These are phyloP conservation scores for Gnathonemus echidnorhynchus DNA, from an alignment of 2,113 vertebrate species.

Conservation along the genomic window DNA sequence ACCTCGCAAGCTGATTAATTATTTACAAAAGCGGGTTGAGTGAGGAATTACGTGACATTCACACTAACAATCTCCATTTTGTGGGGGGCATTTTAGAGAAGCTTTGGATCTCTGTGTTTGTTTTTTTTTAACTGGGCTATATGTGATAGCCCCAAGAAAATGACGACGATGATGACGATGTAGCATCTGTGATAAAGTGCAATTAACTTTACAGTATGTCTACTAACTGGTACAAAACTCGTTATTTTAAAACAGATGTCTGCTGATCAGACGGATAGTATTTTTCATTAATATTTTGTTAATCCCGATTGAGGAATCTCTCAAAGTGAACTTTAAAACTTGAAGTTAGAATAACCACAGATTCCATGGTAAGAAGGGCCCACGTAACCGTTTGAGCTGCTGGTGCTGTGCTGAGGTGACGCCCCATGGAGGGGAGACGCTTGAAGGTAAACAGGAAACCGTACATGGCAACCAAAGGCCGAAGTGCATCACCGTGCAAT, in stretches of 20 bases:
- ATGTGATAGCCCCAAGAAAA: not conserved
- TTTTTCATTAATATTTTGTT: not conserved
- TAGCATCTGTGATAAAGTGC: slow-evolving; percentile 5
- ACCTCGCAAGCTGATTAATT: not conserved
- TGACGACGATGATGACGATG: not conserved
- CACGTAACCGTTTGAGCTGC: not conserved
- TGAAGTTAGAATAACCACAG: not conserved
- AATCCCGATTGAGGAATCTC: not conserved
- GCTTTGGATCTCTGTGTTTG: not conserved
- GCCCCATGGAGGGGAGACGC: not conserved
- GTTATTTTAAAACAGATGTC: not conserved
- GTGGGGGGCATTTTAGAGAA: not conserved
- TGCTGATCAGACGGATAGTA: not conserved
- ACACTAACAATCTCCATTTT: slow-evolving; percentile 1
- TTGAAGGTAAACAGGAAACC: not conserved
- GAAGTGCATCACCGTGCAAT: not conserved
- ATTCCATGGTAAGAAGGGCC: not conserved
- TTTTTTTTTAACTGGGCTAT: not conserved
- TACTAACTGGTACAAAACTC: not conserved
- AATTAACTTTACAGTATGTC: not conserved
- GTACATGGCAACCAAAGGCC: not conserved
- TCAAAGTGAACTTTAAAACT: not conserved
- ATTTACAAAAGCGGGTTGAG: not conserved
- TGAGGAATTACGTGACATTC: not conserved
- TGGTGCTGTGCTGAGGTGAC: not conserved